These are phyloP conservation scores for Podargus strigoides DNA, from an alignment of 2,797 vertebrate genomes.

Conservation along the genomic window DNA sequence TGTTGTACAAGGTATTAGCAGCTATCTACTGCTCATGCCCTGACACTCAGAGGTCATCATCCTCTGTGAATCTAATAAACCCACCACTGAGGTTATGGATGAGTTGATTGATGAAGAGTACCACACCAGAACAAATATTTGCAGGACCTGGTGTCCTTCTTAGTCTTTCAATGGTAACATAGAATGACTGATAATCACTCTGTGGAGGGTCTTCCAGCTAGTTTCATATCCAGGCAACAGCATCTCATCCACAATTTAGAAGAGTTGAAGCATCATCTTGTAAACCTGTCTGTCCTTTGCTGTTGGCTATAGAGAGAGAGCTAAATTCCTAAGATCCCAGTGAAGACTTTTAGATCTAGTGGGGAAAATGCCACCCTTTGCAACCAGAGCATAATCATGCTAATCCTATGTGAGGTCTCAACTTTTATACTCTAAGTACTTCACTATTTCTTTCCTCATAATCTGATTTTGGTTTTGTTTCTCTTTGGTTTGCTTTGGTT, in stretches of 20 bases:
- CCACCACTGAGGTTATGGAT: neutral
- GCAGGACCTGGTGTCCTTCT: neutral
- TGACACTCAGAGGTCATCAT: neutral
- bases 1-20: neutral
- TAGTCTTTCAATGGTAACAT: neutral
- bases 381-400: neutral
- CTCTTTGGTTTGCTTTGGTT: neutral
- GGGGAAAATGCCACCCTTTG: neutral
- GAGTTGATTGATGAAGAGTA: rapidly evolving
- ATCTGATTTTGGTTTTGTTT: neutral
- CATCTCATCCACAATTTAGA: neutral
- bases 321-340: neutral
- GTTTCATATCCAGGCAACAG: neutral
- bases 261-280: neutral
- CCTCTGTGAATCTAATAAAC: neutral
- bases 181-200: neutral
- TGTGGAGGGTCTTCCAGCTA: neutral
- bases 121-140: neutral
- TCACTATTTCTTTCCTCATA: neutral
- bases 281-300: neutral
- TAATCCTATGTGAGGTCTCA: neutral
- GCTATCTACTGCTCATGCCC: neutral
- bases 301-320: neutral
- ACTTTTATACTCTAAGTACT: neutral
- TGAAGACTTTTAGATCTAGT: neutral